Percentiles rank a stretch among this genome's conserved stretches.
Evolutionary conservation across 64 coral and sea anemone genomes (phyloP).

Genomic region (Actinia tenebrosa): DNA sequence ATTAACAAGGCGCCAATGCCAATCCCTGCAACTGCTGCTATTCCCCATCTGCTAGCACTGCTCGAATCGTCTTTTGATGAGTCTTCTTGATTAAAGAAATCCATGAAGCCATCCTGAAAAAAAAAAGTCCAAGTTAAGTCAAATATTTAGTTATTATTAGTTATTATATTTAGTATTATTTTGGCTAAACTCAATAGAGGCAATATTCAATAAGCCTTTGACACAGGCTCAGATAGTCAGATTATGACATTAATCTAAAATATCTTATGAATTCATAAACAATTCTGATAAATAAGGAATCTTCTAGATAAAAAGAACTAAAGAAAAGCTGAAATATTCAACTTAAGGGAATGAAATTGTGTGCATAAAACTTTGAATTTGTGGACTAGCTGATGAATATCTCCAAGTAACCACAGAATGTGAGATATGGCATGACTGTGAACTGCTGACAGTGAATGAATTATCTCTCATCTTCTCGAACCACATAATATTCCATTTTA

Average conservation of each 20-base stretch:
- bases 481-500: background rate
- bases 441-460: slow-evolving; percentile 4
- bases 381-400: background rate
- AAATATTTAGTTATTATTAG: background rate
- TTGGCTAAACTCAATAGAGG: background rate
- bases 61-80: slow-evolving; percentile 19
- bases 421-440: background rate
- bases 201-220: background rate
- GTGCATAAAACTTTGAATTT: background rate
- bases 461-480: slow-evolving; percentile 22
- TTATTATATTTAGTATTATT: background rate
- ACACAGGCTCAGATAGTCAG: background rate
- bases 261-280: background rate
- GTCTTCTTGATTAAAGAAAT: slow-evolving; percentile 62
- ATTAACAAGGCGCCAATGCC: slow-evolving; percentile 76
- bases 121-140: background rate
- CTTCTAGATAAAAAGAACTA: background rate
- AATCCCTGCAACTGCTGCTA: slow-evolving; percentile 72
- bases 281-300: background rate
- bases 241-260: background rate
- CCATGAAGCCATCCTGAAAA: slow-evolving; percentile 69
- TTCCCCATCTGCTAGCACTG: slow-evolving; percentile 42
- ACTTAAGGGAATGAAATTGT: background rate
- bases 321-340: background rate
- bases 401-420: background rate